Conservation (phyloP, 2,797 vertebrate genomes). For the Neomorphus geoffroyi region DNA sequence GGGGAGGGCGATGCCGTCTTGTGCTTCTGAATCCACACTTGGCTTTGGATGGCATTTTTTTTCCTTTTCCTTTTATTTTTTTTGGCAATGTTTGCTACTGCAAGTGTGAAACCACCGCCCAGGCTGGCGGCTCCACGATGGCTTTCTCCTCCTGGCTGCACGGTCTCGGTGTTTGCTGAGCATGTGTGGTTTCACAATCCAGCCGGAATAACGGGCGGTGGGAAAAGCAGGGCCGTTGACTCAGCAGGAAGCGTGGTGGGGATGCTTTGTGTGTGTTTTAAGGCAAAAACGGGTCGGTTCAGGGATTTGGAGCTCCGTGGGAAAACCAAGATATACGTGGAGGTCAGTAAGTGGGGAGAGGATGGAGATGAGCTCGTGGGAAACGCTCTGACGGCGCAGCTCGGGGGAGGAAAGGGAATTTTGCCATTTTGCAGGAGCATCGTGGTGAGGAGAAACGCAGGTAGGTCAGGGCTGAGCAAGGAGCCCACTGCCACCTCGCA, state of each 20-base stretch:
- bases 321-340: fast-evolving
- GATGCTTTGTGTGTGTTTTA: neutral
- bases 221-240: neutral
- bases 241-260: neutral
- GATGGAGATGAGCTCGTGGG: neutral
- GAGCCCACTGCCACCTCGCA: too few species aligned
- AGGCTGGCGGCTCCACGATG: neutral
- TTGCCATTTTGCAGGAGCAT: neutral
- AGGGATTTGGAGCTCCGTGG: fast-evolving
- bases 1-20: neutral
- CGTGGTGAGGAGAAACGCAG: neutral
- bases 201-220: neutral
- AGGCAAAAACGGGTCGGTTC: fast-evolving
- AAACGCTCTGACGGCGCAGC: neutral
- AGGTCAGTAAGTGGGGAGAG: fast-evolving
- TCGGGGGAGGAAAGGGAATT: neutral
- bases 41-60: fast-evolving
- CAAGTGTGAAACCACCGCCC: neutral
- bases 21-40: neutral
- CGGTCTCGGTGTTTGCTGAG: neutral
- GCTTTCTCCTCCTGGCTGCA: neutral
- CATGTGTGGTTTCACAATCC: neutral
- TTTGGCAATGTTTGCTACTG: neutral
- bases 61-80: neutral
- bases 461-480: neutral